Evolutionary conservation across 2,888 invertebrate genomes (phyloP).

Genomic region (Anorthoa munda): DNA sequence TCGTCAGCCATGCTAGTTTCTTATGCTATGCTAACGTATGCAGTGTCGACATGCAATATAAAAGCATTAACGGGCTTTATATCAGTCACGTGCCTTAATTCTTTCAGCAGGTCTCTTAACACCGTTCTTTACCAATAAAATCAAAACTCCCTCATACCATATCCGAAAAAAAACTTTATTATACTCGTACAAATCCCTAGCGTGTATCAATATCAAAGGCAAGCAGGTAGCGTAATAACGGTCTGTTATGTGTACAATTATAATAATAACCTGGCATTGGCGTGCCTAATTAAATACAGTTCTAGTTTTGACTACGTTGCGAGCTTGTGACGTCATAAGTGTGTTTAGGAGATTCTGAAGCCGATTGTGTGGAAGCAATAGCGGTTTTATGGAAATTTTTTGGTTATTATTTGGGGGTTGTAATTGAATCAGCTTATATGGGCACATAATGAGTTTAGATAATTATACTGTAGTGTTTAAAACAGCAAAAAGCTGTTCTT

Average conservation of each 20-base stretch:
- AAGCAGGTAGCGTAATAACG: slow-evolving; percentile 72
- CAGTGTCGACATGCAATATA: no score
- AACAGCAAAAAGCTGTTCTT: not conserved
- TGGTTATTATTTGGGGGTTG: slow-evolving; percentile 15
- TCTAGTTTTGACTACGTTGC: slow-evolving; percentile 44
- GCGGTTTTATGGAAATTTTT: slow-evolving; percentile 47
- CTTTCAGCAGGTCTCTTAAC: not conserved
- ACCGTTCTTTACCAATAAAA: not conserved
- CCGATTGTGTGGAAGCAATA: slow-evolving; percentile 39
- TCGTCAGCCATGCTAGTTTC: no score
- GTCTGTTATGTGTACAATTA: slow-evolving; percentile 70
- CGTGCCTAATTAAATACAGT: slow-evolving; percentile 69
- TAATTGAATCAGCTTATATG: slow-evolving; percentile 37
- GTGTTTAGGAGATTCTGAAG: slow-evolving; percentile 46
- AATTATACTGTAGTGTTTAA: not conserved
- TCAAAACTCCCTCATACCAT: slow-evolving; percentile 33
- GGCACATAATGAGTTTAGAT: slow-evolving; percentile 1
- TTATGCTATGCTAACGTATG: no score
- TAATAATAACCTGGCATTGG: slow-evolving; percentile 60
- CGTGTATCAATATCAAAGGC: slow-evolving; percentile 69
- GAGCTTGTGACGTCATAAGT: slow-evolving; percentile 35
- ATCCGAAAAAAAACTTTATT: slow-evolving; percentile 39
- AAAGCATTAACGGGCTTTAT: not conserved
- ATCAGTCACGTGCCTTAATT: not conserved
- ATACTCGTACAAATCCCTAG: slow-evolving; percentile 21